Percentiles rank a stretch among this genome's conserved stretches.
phyloP scores from a whole-genome alignment of 2,113 vertebrate genomes.

The Cyanoderma ruficeps region DNA sequence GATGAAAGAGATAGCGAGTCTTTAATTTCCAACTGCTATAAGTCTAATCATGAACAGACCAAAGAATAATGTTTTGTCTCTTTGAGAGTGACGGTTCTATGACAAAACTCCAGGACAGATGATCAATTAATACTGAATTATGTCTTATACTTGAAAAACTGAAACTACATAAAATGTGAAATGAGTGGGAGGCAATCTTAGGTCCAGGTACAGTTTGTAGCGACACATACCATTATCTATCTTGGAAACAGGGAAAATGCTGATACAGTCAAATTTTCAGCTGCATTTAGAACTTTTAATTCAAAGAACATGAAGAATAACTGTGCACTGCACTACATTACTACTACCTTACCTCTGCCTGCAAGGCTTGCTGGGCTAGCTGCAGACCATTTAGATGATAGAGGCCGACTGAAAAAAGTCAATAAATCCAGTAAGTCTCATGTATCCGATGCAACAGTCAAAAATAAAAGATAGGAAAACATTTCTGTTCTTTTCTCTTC shows the following conservation, averaged over 20 bases:
- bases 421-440: neutral
- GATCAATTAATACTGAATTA: neutral
- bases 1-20: neutral
- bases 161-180: neutral
- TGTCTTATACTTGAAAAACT: neutral
- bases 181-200: neutral
- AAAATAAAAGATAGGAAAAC: neutral
- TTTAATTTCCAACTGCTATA: neutral
- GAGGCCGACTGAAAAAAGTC: constrained; percentile 81
- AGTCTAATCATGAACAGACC: neutral
- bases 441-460: neutral
- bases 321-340: neutral
- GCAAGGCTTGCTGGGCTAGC: constrained; percentile 76
- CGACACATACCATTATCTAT: neutral
- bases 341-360: constrained; percentile 81
- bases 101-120: neutral
- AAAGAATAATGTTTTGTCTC: neutral
- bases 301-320: neutral
- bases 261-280: neutral
- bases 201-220: neutral
- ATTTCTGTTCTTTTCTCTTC: neutral
- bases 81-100: neutral
- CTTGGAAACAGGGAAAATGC: neutral
- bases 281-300: neutral
- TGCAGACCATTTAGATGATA: constrained; percentile 91